phyloP scores from a whole-genome alignment of 2,888 invertebrate species.

The Dione vanillae region DNA sequence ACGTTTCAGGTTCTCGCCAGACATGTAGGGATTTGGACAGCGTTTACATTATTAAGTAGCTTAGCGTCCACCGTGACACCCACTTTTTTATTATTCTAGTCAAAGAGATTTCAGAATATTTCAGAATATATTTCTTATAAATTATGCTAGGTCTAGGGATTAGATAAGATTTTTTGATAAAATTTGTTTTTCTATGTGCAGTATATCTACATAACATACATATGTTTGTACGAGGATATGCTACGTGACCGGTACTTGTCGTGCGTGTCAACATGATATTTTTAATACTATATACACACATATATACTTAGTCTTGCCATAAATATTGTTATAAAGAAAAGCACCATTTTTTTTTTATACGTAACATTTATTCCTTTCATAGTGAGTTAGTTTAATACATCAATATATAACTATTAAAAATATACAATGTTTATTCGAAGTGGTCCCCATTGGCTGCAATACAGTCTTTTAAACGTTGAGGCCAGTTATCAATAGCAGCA shows the following conservation, averaged over 20 bases:
- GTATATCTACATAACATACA: neutral
- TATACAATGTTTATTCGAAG: no score
- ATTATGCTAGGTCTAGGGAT: conserved; percentile 12
- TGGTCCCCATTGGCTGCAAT: no score
- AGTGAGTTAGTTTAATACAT: no score
- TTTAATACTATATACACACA: no score
- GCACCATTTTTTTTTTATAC: no score
- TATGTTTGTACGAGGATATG: neutral
- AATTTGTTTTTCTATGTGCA: neutral
- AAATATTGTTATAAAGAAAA: no score
- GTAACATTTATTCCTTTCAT: no score
- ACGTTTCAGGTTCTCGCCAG: conserved; percentile 29
- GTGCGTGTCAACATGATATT: conserved; percentile 1
- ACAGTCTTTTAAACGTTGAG: no score
- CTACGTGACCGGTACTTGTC: neutral
- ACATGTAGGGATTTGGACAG: conserved; percentile 36
- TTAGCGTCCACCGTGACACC: conserved; percentile 31
- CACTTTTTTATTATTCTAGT: conserved; percentile 34
- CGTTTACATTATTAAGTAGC: conserved; percentile 34
- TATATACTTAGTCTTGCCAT: no score
- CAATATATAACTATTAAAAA: no score
- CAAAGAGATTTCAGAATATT: conserved; percentile 19
- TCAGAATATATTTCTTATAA: conserved; percentile 13
- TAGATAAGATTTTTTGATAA: neutral
- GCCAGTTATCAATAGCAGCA: no score